phyloP scores from a whole-genome alignment of 1,140 invertebrate genomes.

The Thrips palmi region DNA sequence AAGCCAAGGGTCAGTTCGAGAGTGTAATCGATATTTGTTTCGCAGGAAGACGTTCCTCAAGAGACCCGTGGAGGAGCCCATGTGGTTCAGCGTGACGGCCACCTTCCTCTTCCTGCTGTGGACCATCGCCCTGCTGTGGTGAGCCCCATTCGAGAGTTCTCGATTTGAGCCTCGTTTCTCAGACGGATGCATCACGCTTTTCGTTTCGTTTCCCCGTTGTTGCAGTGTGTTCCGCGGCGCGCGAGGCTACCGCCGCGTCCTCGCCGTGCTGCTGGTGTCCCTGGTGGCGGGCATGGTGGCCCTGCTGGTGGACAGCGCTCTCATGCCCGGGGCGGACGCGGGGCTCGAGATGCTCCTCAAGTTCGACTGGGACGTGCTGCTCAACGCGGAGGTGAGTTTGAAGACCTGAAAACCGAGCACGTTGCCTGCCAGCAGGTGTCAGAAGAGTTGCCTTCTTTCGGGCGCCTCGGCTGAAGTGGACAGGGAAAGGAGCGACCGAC shows the following conservation, averaged over 20 bases:
- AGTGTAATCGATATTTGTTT: no score
- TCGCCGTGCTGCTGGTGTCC: conserved; percentile 20
- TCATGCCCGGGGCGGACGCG: no score
- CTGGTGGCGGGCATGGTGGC: conserved; percentile 16
- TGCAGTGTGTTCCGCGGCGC: conserved; percentile 26
- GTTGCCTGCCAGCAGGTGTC: no score
- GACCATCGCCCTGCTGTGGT: conserved; percentile 27
- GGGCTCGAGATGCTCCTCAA: conserved; percentile 14
- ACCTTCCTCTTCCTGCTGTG: conserved; percentile 27
- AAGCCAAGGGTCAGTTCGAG: no score
- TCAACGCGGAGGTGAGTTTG: conserved; percentile 18
- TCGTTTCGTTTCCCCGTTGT: conserved; percentile 12
- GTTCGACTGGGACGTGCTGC: conserved; percentile 17
- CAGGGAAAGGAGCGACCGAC: no score
- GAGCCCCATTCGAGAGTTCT: conserved; percentile 15
- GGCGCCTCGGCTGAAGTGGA: no score
- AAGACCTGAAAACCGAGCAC: no score
- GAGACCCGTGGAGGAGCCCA: conserved; percentile 25
- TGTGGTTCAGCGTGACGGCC: conserved; percentile 27
- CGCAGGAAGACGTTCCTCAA: conserved; percentile 26
- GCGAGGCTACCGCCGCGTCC: conserved; percentile 24
- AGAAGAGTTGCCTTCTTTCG: no score
- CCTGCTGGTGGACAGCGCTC: conserved; percentile 14
- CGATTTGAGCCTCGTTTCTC: no score
- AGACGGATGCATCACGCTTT: background rate